A percentile compares a stretch with the other conserved stretches of the same genome.
phyloP scores from a whole-genome alignment of 2,888 invertebrate genomes.

The Drosophila ezoana region DNA sequence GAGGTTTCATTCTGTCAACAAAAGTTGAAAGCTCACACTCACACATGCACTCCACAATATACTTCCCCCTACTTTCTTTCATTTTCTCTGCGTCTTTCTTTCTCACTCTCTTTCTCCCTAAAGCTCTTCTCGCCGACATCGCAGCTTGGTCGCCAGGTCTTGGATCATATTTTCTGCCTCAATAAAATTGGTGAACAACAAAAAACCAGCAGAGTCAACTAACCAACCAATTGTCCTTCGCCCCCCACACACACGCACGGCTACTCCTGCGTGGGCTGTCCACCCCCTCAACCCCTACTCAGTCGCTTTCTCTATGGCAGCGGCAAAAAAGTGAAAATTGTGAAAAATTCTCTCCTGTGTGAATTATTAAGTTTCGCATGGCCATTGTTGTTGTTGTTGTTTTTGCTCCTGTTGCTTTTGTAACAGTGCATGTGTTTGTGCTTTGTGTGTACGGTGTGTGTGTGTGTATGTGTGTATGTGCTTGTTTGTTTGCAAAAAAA shows the following conservation, averaged over 20 bases:
- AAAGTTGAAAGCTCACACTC: slow-evolving; percentile 56
- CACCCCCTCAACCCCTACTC: slow-evolving; percentile 5
- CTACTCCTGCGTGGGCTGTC: not conserved
- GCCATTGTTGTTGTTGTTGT: slow-evolving; percentile 53
- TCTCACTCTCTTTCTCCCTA: too few species aligned
- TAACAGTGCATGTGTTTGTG: slow-evolving; percentile 27
- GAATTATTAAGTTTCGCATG: slow-evolving; percentile 77
- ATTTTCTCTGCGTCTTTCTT: not conserved
- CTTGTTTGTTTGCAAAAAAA: slow-evolving; percentile 60
- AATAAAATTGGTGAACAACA: slow-evolving; percentile 67
- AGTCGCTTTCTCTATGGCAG: slow-evolving; percentile 23
- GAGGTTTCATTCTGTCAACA: slow-evolving; percentile 78
- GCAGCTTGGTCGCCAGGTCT: slow-evolving; percentile 42
- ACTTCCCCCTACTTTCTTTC: not conserved
- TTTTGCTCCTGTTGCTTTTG: slow-evolving; percentile 45
- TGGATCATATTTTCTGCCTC: slow-evolving; percentile 76
- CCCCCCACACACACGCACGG: not conserved
- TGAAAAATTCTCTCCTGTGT: slow-evolving; percentile 78
- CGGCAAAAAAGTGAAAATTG: slow-evolving; percentile 65
- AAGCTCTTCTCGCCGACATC: not conserved
- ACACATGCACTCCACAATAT: slow-evolving; percentile 17
- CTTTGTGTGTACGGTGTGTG: slow-evolving; percentile 20
- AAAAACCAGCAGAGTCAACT: slow-evolving; percentile 42
- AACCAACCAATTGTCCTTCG: slow-evolving; percentile 32
- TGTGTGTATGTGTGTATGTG: slow-evolving; percentile 24